Percentiles rank a stretch among this genome's conserved stretches.
Conservation (phyloP, 2,113 vertebrate genomes). For the Trichechus manatus region DNA sequence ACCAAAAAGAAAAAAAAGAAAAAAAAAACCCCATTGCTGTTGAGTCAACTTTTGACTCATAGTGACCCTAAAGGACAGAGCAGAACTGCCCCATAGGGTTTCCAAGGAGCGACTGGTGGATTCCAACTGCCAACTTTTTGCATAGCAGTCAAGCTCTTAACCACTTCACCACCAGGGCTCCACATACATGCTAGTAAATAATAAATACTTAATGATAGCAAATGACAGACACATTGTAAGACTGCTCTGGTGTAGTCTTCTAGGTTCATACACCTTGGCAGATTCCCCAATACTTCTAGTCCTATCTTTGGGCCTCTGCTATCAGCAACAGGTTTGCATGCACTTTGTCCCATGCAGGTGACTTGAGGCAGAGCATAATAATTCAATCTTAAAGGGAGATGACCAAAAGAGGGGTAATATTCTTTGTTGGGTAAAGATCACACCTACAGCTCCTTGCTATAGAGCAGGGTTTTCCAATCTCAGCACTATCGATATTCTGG, state of each 20-base stretch:
- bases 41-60: too few species aligned
- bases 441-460: background rate
- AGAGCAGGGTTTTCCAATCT: too few species aligned
- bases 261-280: background rate
- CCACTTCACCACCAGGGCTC: too few species aligned
- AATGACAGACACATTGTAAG: background rate
- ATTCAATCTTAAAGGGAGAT: background rate
- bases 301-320: background rate
- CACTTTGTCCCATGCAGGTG: background rate
- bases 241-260: background rate
- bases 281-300: background rate
- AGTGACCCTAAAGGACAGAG: too few species aligned
- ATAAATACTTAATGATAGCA: accelerated
- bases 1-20: too few species aligned
- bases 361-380: background rate
- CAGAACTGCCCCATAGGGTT: too few species aligned
- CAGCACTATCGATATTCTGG: accelerated
- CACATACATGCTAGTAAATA: background rate
- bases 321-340: background rate
- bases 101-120: too few species aligned
- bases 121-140: too few species aligned
- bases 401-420: too few species aligned
- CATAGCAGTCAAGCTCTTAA: too few species aligned
- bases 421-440: background rate
- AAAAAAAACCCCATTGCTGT: too few species aligned